phyloP scores from a whole-genome alignment of 1,140 invertebrate genomes.

The Achatina immaculata region DNA sequence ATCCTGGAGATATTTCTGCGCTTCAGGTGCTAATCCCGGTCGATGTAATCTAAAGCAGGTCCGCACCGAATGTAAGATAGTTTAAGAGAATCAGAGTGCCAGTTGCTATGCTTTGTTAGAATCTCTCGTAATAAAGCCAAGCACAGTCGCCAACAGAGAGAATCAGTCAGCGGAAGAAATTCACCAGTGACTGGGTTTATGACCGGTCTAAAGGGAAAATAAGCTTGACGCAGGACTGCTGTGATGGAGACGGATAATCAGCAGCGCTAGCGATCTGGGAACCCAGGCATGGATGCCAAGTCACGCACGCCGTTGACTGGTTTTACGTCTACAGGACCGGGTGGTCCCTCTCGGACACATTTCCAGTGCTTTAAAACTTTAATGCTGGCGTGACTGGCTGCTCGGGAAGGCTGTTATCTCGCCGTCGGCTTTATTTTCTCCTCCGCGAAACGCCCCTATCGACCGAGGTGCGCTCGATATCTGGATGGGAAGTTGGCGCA shows the following conservation, averaged over 20 bases:
- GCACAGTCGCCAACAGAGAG: background rate
- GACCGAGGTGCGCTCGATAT: slow-evolving; percentile 7
- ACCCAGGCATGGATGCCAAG: slow-evolving; percentile 10
- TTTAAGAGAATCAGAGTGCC: too few species aligned
- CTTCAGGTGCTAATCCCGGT: too few species aligned
- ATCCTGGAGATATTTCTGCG: too few species aligned
- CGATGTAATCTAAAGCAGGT: too few species aligned
- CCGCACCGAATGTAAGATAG: too few species aligned
- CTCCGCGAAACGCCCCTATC: background rate
- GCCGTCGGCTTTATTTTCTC: slow-evolving; percentile 26
- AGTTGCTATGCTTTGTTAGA: too few species aligned
- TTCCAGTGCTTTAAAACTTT: slow-evolving; percentile 28
- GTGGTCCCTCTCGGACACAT: slow-evolving; percentile 28
- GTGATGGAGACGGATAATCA: background rate
- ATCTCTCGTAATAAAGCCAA: background rate
- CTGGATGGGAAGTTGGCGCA: background rate
- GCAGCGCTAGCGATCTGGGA: background rate
- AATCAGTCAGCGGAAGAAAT: background rate
- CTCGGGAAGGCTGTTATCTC: slow-evolving; percentile 27
- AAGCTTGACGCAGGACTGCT: background rate
- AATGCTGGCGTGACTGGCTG: slow-evolving; percentile 28
- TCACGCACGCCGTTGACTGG: slow-evolving; percentile 22
- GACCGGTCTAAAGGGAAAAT: background rate
- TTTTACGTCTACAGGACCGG: slow-evolving; percentile 23
- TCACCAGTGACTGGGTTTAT: background rate